Conservation (phyloP, 2,797 vertebrate species). For the Spizella passerina region DNA sequence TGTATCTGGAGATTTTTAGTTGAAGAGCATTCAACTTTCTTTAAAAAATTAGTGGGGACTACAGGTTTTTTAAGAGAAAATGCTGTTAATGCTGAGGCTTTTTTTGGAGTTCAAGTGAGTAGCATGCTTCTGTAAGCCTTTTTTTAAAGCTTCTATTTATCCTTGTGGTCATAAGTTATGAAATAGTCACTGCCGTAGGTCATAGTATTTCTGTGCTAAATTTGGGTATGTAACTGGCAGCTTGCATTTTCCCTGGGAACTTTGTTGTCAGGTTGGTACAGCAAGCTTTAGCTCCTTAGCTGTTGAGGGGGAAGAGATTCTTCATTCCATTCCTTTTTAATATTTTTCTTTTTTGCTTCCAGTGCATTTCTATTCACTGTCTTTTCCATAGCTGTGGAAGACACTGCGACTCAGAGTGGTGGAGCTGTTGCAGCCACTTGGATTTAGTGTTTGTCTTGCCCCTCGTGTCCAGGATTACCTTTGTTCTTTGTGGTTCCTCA, state of each 20-base stretch:
- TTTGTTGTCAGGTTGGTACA: neutral
- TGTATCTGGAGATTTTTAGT: neutral
- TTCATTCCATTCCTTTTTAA: neutral
- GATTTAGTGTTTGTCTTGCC: neutral
- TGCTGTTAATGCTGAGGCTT: neutral
- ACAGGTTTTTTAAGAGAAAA: neutral
- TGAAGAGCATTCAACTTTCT: neutral
- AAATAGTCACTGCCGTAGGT: slow-evolving; percentile 39
- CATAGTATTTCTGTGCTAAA: slow-evolving; percentile 41
- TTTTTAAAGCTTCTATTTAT: slow-evolving; percentile 37
- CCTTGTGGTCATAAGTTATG: slow-evolving; percentile 11
- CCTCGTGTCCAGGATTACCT: neutral
- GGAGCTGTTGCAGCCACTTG: neutral
- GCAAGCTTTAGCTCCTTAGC: neutral
- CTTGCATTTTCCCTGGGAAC: slow-evolving; percentile 26
- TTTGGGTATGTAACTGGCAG: slow-evolving; percentile 43
- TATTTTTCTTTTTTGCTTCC: neutral
- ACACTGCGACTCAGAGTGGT: neutral
- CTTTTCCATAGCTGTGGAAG: neutral
- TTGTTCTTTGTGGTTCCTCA: slow-evolving; percentile 3
- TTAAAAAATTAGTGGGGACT: neutral
- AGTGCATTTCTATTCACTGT: neutral
- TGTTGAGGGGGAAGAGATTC: neutral
- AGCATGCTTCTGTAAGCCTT: neutral
- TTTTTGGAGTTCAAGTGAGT: neutral